Evolutionary conservation across 2,888 invertebrate genomes (phyloP).

Genomic region (Leptopilina myrica): DNA sequence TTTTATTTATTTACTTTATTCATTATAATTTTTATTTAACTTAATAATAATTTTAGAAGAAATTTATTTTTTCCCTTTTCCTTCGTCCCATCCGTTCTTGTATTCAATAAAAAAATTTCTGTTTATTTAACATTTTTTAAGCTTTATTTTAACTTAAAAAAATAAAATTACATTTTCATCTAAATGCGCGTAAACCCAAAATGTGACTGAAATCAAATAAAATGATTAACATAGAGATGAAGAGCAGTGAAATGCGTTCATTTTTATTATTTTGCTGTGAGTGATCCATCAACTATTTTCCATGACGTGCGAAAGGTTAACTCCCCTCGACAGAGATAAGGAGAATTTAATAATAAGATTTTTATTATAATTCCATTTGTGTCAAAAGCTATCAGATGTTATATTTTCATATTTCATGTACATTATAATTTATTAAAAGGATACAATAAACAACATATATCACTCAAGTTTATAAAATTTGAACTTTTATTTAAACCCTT

Average conservation of each 20-base stretch:
- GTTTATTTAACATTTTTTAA: too few relatives aligned
- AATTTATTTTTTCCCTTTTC: too few relatives aligned
- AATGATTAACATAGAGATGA: neutral
- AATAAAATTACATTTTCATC: neutral
- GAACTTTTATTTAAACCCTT: too few relatives aligned
- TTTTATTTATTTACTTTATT: too few relatives aligned
- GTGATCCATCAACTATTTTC: constrained; percentile 33
- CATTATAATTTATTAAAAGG: too few relatives aligned
- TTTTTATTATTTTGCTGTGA: constrained; percentile 16
- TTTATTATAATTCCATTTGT: constrained; percentile 28
- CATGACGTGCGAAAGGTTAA: constrained; percentile 14
- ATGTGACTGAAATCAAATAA: neutral
- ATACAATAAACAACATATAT: too few relatives aligned
- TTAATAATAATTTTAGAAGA: too few relatives aligned
- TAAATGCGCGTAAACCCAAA: neutral
- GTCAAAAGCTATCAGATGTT: constrained; percentile 27
- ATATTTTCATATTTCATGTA: neutral
- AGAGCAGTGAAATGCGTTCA: neutral
- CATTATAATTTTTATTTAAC: too few relatives aligned
- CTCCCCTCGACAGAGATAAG: constrained; percentile 26
- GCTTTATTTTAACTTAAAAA: neutral
- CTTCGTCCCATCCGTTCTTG: too few relatives aligned
- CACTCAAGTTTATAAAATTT: too few relatives aligned
- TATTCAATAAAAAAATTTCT: too few relatives aligned
- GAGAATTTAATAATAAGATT: constrained; percentile 15